Evolutionary conservation across 2,888 invertebrate species (phyloP), one percentile per base, ranked within the genome.

Genomic region (Neocrepidodera transversa): DNA sequence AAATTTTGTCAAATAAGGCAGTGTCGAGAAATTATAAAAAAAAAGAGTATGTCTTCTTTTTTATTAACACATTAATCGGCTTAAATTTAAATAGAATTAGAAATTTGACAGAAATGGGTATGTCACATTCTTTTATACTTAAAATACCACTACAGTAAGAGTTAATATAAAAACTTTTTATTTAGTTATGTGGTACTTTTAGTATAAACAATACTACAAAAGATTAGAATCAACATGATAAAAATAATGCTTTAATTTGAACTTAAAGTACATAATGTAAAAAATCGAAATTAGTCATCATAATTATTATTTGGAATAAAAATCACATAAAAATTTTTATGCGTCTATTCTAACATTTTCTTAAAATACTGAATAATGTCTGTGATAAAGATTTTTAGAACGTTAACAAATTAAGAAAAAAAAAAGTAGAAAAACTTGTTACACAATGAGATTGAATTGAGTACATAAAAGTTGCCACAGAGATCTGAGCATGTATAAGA

Each of bases 11-110:
- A 66, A 68, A 67, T 69, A 69, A 70, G 70, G 70, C 70, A 70
- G 70, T 70, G 70, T 70, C 65, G 65, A 62, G 62, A 68, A 66
- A 64, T 66, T 60, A 70, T 65, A 63, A 62, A 65, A 56, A 66
- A 43, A 58, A 55, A n/a, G n/a, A n/a, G n/a, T n/a, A 23, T 23
- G 3, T 23, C 23, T 23, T 6, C 23, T 23, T 23, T 23, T 23
- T 23, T n/a, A n/a, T n/a, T 18, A 49, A 49, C 49, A 49, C 49
- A 36, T 49, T 48, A 13, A 23, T 36, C 23, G 49, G 49, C 32
- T 23, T 20, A 20, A 49, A 36, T 35, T 35, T 36, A 11, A 14
- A 20, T 36, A 49, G 36, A 36, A 20, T 8, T n/a, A 5, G 14
- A 23, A 49, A 49, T 36, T 30, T 30, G 14, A 38, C 32, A 11